Conservation (phyloP, 1,140 invertebrate genomes). For the Sipha flava region DNA sequence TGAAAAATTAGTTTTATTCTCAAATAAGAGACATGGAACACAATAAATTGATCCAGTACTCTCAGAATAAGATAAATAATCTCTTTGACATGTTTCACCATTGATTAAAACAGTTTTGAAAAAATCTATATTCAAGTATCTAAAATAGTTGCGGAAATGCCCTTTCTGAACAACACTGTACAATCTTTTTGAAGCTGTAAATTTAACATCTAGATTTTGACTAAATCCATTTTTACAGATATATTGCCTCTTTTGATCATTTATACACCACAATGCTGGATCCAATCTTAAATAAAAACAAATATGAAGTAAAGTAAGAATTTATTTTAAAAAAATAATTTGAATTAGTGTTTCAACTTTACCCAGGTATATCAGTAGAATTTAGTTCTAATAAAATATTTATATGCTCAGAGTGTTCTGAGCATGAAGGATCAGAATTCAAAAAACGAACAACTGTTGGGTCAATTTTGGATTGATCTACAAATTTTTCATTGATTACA, state of each 20-base stretch:
- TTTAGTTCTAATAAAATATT: no score
- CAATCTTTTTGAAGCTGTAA: not conserved
- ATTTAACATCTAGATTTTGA: not conserved
- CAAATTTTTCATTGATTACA: no score
- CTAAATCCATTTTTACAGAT: not conserved
- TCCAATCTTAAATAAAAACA: not conserved
- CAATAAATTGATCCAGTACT: not conserved
- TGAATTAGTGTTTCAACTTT: no score
- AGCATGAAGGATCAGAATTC: no score
- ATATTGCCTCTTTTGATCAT: not conserved
- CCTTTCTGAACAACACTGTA: not conserved
- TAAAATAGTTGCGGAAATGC: not conserved
- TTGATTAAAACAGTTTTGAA: not conserved
- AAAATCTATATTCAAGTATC: not conserved
- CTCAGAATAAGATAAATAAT: conserved; percentile 2
- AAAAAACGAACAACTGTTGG: no score
- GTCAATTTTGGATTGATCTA: no score
- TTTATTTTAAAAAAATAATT: no score
- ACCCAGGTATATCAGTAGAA: no score
- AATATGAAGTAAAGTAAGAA: no score
- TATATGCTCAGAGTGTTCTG: no score
- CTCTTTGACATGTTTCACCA: not conserved
- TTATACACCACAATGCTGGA: not conserved
- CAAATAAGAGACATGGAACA: conserved; percentile 7
- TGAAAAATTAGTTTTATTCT: not conserved